A percentile compares a stretch with the other conserved stretches of the same genome.
phyloP scores from a whole-genome alignment of 2,113 vertebrate species.

The Elephantulus edwardii region DNA sequence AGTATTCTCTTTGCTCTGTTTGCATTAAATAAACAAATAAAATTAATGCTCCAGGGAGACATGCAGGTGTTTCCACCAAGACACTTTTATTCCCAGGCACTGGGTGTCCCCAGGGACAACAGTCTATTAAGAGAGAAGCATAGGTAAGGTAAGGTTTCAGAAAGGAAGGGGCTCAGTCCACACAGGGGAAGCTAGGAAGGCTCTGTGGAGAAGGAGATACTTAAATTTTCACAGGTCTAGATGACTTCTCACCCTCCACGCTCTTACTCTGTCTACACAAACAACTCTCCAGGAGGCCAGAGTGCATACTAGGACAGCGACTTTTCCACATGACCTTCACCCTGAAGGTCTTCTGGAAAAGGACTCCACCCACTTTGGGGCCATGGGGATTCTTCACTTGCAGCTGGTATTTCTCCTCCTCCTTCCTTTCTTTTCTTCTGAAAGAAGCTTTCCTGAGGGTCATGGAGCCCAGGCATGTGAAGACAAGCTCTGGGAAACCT shows the following conservation, averaged over 20 bases:
- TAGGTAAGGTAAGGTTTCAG: not conserved
- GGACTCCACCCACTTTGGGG: not conserved
- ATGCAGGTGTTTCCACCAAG: too few species aligned
- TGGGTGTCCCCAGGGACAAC: not conserved
- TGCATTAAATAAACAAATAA: not conserved
- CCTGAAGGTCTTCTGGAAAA: not conserved
- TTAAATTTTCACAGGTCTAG: accelerated
- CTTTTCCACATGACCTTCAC: not conserved
- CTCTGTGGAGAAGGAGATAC: not conserved
- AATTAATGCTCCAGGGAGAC: not conserved
- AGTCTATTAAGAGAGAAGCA: not conserved
- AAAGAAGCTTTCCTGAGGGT: not conserved
- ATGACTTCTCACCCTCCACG: accelerated
- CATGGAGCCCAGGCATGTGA: not conserved
- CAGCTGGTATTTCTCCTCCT: not conserved
- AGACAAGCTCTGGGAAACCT: not conserved
- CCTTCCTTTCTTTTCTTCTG: not conserved
- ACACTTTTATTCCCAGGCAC: not conserved
- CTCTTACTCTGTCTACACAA: too few species aligned
- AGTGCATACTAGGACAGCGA: not conserved
- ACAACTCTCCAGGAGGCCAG: not conserved
- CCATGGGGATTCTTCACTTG: not conserved
- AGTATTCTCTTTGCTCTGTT: too few species aligned
- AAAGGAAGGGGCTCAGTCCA: not conserved
- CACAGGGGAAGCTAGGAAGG: not conserved